Conservation (phyloP, 2,113 vertebrate species). For the Agelaius tricolor region DNA sequence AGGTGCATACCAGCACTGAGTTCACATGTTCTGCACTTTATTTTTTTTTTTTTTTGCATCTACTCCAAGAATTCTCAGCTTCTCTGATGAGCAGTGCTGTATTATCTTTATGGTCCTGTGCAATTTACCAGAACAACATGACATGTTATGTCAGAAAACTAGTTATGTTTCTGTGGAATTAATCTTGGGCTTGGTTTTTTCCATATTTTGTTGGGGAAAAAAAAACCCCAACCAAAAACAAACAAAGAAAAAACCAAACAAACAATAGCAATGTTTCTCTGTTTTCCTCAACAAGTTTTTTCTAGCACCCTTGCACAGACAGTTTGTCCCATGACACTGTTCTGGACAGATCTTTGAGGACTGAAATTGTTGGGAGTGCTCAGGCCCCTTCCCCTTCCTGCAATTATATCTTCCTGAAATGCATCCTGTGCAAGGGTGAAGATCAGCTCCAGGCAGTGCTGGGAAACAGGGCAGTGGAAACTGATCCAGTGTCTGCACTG, state of each 20-base stretch:
- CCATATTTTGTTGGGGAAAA: neutral
- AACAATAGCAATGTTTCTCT: neutral
- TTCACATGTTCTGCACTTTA: neutral
- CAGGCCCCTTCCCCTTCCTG: conserved; percentile 38
- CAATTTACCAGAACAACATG: neutral
- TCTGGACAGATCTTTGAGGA: neutral
- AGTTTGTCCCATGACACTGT: neutral
- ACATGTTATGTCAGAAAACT: neutral
- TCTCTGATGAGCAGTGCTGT: neutral
- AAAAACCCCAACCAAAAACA: neutral
- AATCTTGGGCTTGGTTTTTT: neutral
- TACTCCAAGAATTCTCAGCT: neutral
- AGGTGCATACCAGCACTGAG: neutral
- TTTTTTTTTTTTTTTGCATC: neutral
- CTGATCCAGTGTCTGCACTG: neutral
- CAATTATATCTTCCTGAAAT: conserved; percentile 26
- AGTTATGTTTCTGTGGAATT: neutral
- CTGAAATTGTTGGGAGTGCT: neutral
- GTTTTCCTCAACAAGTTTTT: neutral
- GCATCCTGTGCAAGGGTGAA: conserved; percentile 53
- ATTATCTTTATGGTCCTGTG: neutral
- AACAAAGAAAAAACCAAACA: neutral
- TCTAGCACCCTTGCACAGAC: neutral
- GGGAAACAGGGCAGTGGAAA: neutral
- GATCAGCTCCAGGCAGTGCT: neutral